A percentile compares a stretch with the other conserved stretches of the same genome.
These are phyloP conservation scores for Felis chaus DNA, from an alignment of 2,113 vertebrate species.

Conservation along the genomic window DNA sequence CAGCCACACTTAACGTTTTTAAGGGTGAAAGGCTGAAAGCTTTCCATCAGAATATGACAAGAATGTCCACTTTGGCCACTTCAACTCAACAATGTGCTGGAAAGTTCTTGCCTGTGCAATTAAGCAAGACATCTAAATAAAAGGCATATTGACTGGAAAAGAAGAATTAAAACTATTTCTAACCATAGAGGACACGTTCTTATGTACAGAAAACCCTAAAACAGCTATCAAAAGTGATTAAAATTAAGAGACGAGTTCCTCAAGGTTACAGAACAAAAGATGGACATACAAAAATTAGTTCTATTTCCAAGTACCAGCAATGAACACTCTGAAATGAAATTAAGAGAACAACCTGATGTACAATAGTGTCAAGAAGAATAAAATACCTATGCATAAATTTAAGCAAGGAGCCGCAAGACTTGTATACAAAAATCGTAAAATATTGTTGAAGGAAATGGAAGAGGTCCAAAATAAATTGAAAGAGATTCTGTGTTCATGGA, in stretches of 20 bases:
- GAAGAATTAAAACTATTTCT: background rate
- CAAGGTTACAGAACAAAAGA: background rate
- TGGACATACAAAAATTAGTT: background rate
- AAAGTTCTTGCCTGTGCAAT: background rate
- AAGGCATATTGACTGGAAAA: background rate
- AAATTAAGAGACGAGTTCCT: background rate
- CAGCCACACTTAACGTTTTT: background rate
- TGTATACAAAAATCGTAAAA: background rate
- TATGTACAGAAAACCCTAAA: background rate
- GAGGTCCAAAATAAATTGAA: background rate
- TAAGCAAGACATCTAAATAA: background rate
- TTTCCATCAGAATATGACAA: background rate
- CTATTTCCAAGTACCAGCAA: background rate
- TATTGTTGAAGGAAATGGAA: background rate
- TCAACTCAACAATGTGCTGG: background rate
- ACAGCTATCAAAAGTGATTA: background rate
- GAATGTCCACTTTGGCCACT: background rate
- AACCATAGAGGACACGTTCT: background rate
- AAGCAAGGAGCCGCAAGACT: background rate
- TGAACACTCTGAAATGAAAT: background rate
- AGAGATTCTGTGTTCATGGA: background rate
- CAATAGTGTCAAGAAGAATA: background rate
- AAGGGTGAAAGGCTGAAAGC: background rate
- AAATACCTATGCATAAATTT: background rate
- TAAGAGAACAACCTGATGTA: background rate